Base-by-base conservation (phyloP, 2,113 vertebrate genomes). In the Oophaga pumilio region DNA sequence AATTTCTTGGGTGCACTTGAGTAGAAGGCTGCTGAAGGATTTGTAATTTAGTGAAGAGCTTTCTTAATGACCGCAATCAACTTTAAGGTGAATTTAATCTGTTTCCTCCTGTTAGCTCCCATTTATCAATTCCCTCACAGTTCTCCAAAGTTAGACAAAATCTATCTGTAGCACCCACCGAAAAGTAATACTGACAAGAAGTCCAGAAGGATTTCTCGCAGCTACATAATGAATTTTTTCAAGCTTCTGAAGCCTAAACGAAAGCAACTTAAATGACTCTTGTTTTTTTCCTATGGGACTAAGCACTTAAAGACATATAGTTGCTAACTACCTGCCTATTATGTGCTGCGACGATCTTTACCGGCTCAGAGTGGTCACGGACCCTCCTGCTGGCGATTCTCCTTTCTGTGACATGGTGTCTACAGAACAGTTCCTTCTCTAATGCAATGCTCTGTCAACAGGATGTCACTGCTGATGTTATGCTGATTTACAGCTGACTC, bases 11-110 rank as follows among this genome's bases (percentile, higher is more conserved):
- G 49, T 66, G 22, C 60, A 50, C 59, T 82, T 83, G 62, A 71
- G 62, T 71, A 43, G 24, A 64, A 71, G 82, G 14, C 64, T 68
- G 82, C n/a, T 13, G 50, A 71, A 84, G 62, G 62, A 66, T 68
- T 69, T 84, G 62, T 69, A 14, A 71, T 84, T 68, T 84, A 84
- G 49, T 71, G 81, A 84, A 84, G 82, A 53, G 49, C 52, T 84
- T 84, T n/a, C 22, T 26, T 84, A 84, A 84, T 84, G 82, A 53
- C 28, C 22, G 33, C 81, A 83, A 83, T 83, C 82, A 71, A 8
- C 6, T 69, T 69, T 84, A n/a, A 62, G 56, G 59, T 64, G 59
- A 81, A 60, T 81, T 81, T 64, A 84, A 68, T 69, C 82, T 84
- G 49, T 68, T 68, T 66, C n/a, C 49, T 53, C 22, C 49, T 4